Evolutionary conservation across 2,797 vertebrate species (phyloP), one percentile per base, ranked within the genome.

Genomic region (Anabas testudineus): DNA sequence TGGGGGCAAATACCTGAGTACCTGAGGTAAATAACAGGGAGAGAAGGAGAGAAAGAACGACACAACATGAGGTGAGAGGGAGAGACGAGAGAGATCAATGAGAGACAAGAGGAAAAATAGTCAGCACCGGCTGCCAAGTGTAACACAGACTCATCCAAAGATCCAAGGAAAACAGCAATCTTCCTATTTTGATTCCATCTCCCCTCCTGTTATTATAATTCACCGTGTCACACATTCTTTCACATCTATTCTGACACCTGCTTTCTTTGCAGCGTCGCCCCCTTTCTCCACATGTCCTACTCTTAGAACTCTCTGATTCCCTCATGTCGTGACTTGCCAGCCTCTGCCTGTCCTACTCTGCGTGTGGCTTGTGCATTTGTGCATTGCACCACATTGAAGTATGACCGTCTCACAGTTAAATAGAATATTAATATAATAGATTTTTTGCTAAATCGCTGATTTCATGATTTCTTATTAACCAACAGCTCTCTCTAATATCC

Each of bases 1-100:
- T 47, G 16, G 76, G 83, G 92, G 77, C 49, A 74, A 86, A 91
- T 92, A 92, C 88, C 89, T 87, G 82, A 91, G 93, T 92, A 93
- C 90, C 90, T 91, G 83, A 47, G 64, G 80, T 88, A 78, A 81
- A 77, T 77, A 74, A 72, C 76, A 76, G 71, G 73, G 67, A 46
- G 48, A 39, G 68, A 30, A 19, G 64, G 45, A 60, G 62, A 54
- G 34, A 68, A 47, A 68, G 53, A 82, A 58, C 83, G 75, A 82
- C 64, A 85, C 78, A 82, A 76, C 69, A 15, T 16, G 59, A 71
- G 66, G 79, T 28, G 53, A 60, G 42, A 63, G 53, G 60, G 42
- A 63, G 57, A 69, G 18, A 22, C 55, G 21, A 60, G 47, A 47
- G 26, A 67, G 57, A 62, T 67, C 13, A 71, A 55, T 47, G 7